These are phyloP conservation scores for Cheilosia vernalis DNA, from an alignment of 2,888 invertebrate species.

Conservation along the genomic window DNA sequence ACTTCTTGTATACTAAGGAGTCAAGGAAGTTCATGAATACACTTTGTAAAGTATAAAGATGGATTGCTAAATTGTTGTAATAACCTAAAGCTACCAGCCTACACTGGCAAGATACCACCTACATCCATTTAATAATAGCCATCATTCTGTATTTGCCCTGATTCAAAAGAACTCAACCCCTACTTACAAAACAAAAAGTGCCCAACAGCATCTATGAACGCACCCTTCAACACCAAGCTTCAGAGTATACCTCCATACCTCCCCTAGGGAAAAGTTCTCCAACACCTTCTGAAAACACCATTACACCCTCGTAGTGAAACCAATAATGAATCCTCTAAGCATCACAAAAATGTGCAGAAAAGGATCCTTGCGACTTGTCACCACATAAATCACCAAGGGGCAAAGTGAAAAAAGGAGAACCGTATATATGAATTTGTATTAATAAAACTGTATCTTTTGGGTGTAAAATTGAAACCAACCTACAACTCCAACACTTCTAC, in stretches of 20 bases:
- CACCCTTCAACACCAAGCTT: background rate
- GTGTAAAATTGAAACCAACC: constrained; percentile 19
- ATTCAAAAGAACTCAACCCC: no score
- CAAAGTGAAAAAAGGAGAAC: background rate
- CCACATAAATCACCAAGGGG: constrained; percentile 50
- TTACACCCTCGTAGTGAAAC: background rate
- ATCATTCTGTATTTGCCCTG: no score
- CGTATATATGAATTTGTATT: background rate
- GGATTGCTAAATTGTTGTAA: no score
- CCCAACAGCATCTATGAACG: background rate
- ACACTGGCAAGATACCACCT: no score
- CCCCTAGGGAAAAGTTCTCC: constrained; percentile 15
- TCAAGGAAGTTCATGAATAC: no score
- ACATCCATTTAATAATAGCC: no score
- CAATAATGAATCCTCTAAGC: constrained; percentile 42
- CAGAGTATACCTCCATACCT: background rate
- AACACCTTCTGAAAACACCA: constrained; percentile 31
- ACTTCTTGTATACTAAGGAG: no score
- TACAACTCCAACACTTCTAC: background rate
- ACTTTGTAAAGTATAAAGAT: no score
- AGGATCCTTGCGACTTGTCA: constrained; percentile 51
- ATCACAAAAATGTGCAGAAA: constrained; percentile 42
- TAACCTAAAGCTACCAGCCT: no score
- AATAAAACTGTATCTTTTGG: constrained; percentile 12
- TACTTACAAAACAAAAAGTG: no score